These are phyloP conservation scores for Sylvilagus bachmani DNA, from an alignment of 2,113 vertebrate species.

Conservation along the genomic window DNA sequence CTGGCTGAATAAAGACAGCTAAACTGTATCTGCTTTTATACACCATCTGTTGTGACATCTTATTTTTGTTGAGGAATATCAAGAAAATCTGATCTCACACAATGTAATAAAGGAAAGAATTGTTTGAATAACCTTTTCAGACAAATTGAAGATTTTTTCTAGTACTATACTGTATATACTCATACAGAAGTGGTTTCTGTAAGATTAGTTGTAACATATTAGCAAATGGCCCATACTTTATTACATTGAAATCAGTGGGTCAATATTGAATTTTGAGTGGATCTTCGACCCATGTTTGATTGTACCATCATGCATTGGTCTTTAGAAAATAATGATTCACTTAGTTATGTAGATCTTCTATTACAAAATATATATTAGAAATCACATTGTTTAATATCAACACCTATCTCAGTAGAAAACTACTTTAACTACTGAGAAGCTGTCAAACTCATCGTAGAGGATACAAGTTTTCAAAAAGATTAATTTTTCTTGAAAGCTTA, in stretches of 20 bases:
- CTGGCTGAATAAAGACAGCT: conserved; percentile 56
- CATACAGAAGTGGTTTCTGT: background rate
- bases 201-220: background rate
- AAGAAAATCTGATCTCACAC: conserved; percentile 49
- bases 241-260: background rate
- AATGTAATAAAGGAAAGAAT: background rate
- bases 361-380: background rate
- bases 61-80: conserved; percentile 70
- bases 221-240: background rate
- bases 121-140: conserved; percentile 55
- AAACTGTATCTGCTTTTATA: conserved; percentile 27
- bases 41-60: conserved; percentile 57
- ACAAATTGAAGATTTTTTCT: conserved; percentile 1
- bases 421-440: conserved; percentile 9
- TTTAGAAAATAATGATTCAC: background rate
- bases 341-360: background rate
- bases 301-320: background rate
- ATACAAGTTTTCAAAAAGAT: conserved; percentile 13
- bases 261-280: conserved; percentile 22
- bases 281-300: background rate
- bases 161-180: background rate
- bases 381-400: conserved; percentile 20
- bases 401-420: background rate
- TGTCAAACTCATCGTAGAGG: background rate
- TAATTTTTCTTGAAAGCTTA: conserved; percentile 41